Conservation (phyloP, 2,888 invertebrate genomes). For the Leucania comma region DNA sequence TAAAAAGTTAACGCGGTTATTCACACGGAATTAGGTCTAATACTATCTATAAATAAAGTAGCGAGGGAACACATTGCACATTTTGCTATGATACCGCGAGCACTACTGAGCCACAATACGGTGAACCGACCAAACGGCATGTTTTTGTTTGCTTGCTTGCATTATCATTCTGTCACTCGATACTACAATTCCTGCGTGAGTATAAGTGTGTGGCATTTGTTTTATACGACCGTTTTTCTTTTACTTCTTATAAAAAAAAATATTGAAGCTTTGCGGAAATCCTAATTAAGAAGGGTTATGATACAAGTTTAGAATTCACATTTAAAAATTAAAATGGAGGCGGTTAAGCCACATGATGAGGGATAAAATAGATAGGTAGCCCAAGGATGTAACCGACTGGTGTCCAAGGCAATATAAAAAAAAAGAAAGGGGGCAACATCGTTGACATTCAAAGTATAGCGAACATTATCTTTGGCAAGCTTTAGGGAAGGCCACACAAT, state of each 20-base stretch:
- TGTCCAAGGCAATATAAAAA: too few relatives aligned
- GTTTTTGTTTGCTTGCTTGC: constrained; percentile 76
- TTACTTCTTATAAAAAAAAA: background rate
- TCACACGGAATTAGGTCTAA: constrained; percentile 34
- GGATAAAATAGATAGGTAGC: too few relatives aligned
- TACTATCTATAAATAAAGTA: constrained; percentile 52
- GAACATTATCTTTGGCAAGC: too few relatives aligned
- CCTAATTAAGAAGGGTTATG: too few relatives aligned
- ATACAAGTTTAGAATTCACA: too few relatives aligned
- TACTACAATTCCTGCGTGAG: constrained; percentile 62
- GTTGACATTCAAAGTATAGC: too few relatives aligned
- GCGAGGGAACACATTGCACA: constrained; percentile 50
- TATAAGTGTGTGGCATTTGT: constrained; percentile 31
- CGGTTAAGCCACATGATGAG: too few relatives aligned
- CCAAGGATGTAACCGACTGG: too few relatives aligned
- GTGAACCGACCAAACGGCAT: constrained; percentile 63
- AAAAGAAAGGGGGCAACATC: too few relatives aligned
- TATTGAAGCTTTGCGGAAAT: too few relatives aligned
- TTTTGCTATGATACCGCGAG: constrained; percentile 65
- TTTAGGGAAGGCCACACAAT: too few relatives aligned
- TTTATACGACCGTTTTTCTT: background rate
- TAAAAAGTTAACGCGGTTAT: constrained; percentile 38
- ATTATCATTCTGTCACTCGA: constrained; percentile 76
- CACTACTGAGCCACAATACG: constrained; percentile 65
- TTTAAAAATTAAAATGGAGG: too few relatives aligned